Conservation (phyloP, 2,797 vertebrate genomes). For the Micrastur ruficollis region DNA sequence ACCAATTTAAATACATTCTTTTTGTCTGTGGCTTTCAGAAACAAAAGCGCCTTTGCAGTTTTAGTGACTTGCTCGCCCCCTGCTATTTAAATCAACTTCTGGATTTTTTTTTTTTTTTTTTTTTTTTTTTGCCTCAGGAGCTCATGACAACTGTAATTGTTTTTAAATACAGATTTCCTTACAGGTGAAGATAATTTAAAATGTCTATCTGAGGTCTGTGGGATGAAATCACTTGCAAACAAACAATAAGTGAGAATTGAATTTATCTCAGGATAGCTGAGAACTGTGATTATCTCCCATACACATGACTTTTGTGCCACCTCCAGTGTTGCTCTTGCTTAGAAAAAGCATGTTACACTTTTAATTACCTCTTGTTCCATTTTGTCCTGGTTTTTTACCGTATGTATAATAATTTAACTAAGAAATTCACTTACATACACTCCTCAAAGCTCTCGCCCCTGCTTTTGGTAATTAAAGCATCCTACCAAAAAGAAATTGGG, state of each 20-base stretch:
- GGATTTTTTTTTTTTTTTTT: neutral
- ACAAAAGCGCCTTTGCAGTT: neutral
- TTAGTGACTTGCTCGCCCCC: neutral
- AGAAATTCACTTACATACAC: neutral
- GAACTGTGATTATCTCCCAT: neutral
- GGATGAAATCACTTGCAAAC: neutral
- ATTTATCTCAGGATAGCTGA: neutral
- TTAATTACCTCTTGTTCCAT: neutral
- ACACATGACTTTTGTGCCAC: neutral
- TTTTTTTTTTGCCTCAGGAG: neutral
- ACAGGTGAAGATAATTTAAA: neutral
- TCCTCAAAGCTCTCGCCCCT: neutral
- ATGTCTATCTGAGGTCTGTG: neutral
- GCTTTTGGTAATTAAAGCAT: neutral
- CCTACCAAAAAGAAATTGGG: neutral
- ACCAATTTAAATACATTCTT: neutral
- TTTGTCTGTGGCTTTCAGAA: neutral
- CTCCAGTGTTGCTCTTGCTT: neutral
- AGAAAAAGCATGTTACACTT: neutral
- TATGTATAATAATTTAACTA: neutral
- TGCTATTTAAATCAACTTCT: neutral
- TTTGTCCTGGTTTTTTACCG: neutral
- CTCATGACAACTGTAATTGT: neutral
- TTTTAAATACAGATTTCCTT: neutral
- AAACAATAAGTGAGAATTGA: slow-evolving; percentile 13